A percentile compares a stretch with the other conserved stretches of the same genome.
These are phyloP conservation scores for Bicyclus anynana DNA, from an alignment of 1,140 invertebrate genomes.

Conservation along the genomic window DNA sequence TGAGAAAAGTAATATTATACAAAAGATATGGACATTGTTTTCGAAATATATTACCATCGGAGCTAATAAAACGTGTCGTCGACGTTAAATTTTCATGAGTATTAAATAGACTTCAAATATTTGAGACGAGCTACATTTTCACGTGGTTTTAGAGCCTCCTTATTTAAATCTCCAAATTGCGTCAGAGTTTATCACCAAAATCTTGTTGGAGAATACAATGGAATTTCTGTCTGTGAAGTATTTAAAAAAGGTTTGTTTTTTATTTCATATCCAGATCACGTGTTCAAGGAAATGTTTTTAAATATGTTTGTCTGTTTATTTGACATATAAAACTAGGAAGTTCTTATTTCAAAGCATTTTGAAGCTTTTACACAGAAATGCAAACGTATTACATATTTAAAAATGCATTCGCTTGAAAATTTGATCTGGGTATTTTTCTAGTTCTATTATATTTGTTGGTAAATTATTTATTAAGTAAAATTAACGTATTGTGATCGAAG, in stretches of 20 bases:
- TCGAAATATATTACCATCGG: slow-evolving; percentile 27
- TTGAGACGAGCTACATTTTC: slow-evolving; percentile 4
- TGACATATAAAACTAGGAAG: too few relatives aligned
- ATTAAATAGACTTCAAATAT: slow-evolving; percentile 23
- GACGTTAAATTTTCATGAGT: slow-evolving; percentile 21
- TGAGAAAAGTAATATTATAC: slow-evolving; percentile 60
- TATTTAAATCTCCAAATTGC: slow-evolving; percentile 7
- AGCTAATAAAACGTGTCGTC: slow-evolving; percentile 22
- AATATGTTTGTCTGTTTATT: too few relatives aligned
- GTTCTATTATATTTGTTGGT: too few relatives aligned
- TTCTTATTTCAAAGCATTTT: too few relatives aligned
- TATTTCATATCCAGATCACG: too few relatives aligned
- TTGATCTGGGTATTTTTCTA: too few relatives aligned
- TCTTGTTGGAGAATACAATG: background rate
- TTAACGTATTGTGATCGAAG: too few relatives aligned
- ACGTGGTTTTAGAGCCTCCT: slow-evolving; percentile 6
- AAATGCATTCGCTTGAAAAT: too few relatives aligned
- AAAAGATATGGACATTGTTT: slow-evolving; percentile 45
- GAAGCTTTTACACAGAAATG: too few relatives aligned
- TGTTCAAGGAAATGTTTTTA: too few relatives aligned
- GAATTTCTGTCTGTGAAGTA: background rate
- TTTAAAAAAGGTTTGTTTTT: background rate
- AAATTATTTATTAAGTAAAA: too few relatives aligned
- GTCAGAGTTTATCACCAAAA: slow-evolving; percentile 1
- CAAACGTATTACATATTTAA: too few relatives aligned